phyloP scores from a whole-genome alignment of 2,797 vertebrate genomes.

The Percopsis omiscomaycus region DNA sequence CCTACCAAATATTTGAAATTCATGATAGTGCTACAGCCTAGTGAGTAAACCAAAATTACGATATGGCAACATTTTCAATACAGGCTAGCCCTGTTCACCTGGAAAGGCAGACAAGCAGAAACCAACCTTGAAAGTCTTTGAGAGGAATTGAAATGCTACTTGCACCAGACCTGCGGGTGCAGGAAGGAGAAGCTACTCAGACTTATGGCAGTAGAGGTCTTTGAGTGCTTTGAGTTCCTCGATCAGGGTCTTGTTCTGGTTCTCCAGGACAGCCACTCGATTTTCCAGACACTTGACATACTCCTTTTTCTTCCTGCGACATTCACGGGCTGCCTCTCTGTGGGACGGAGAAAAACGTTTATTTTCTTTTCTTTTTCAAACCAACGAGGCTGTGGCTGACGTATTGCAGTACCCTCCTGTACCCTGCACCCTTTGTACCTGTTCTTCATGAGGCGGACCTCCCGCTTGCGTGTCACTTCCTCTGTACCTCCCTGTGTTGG shows the following conservation, averaged over 20 bases:
- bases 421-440: conserved; percentile 72
- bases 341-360: conserved; percentile 37
- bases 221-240: conserved; percentile 99
- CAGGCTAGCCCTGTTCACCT: conserved; percentile 13
- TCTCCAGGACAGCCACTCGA: conserved; percentile 96
- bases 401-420: background rate
- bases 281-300: conserved; percentile 99
- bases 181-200: conserved; percentile 80
- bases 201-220: conserved; percentile 99
- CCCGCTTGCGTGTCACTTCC: conserved; percentile 92
- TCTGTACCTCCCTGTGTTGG: conserved; percentile 88
- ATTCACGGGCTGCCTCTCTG: conserved; percentile 96
- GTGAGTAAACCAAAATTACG: conserved; percentile 5
- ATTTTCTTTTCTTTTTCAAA: background rate
- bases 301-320: conserved; percentile 98
- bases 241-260: conserved; percentile 98
- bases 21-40: conserved; percentile 2
- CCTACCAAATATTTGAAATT: conserved; percentile 6
- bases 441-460: conserved; percentile 98
- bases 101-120: conserved; percentile 22
- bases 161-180: conserved; percentile 23
- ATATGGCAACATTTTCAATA: conserved; percentile 1
- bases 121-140: conserved; percentile 52
- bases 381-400: background rate
- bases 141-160: conserved; percentile 48